phyloP scores from a whole-genome alignment of 1,140 invertebrate genomes.

The Hyles euphorbiae region DNA sequence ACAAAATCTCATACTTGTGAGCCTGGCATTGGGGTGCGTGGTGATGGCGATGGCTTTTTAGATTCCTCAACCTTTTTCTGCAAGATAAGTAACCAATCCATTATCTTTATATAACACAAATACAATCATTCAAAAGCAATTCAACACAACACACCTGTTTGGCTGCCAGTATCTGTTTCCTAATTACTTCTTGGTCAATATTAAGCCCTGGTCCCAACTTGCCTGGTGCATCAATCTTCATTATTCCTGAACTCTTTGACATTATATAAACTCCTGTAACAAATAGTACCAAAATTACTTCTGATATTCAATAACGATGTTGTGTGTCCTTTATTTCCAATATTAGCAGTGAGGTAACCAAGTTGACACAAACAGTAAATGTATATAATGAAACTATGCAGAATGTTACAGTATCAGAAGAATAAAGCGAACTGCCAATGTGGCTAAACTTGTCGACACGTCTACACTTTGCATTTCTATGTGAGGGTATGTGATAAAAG shows the following conservation, averaged over 20 bases:
- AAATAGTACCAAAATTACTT: slow-evolving; percentile 8
- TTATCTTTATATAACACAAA: slow-evolving; percentile 1
- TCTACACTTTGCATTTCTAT: no score
- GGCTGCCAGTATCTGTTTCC: slow-evolving; percentile 71
- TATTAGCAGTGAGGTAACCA: not conserved
- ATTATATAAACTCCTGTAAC: slow-evolving; percentile 82
- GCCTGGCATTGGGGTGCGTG: slow-evolving; percentile 23
- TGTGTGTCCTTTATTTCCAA: slow-evolving; percentile 5
- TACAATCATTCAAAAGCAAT: slow-evolving; percentile 4
- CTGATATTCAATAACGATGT: not conserved
- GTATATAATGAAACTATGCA: no score
- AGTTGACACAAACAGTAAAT: no score
- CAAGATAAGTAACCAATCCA: slow-evolving; percentile 15
- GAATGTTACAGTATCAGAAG: no score
- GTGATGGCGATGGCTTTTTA: slow-evolving; percentile 36
- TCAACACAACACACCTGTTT: slow-evolving; percentile 51
- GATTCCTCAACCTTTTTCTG: slow-evolving; percentile 63
- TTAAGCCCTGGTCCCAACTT: slow-evolving; percentile 75
- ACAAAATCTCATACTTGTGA: slow-evolving; percentile 26
- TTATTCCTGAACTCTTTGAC: slow-evolving; percentile 83
- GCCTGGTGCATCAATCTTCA: slow-evolving; percentile 80
- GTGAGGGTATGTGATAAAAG: no score
- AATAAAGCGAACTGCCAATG: no score
- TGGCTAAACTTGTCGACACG: no score
- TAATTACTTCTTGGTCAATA: slow-evolving; percentile 70